Percentiles rank a stretch among this genome's conserved stretches.
Evolutionary conservation across 30 jellyfish, hydroid and myxozoan species (phyloP).

Genomic region (Rhopilema esculentum): DNA sequence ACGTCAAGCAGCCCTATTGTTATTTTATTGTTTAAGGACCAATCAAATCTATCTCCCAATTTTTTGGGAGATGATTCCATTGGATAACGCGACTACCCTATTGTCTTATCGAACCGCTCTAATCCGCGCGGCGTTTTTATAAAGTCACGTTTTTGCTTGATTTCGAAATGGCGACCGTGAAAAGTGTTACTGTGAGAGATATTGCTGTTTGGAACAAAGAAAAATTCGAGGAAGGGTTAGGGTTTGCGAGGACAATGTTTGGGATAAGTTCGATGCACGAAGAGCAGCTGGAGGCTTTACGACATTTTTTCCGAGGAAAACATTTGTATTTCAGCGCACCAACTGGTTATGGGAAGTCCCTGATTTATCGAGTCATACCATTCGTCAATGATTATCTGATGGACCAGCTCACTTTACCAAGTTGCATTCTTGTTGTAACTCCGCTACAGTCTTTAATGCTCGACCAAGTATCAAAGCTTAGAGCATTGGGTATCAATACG

Average conservation of each 20-base stretch:
- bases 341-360: constrained; percentile 63
- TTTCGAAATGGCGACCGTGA: constrained; percentile 59
- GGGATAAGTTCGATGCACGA: constrained; percentile 12
- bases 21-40: neutral
- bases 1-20: neutral
- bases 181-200: neutral
- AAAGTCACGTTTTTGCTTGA: constrained; percentile 42
- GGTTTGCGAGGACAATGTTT: constrained; percentile 4
- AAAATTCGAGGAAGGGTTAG: neutral
- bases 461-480: constrained; percentile 31
- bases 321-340: constrained; percentile 60
- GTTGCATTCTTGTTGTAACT: constrained; percentile 3
- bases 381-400: constrained; percentile 19
- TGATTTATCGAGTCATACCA: constrained; percentile 44
- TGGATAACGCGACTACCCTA: neutral
- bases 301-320: constrained; percentile 25
- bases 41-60: neutral
- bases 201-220: neutral
- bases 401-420: constrained; percentile 6
- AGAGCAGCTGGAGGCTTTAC: neutral
- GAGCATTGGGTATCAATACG: constrained; percentile 16
- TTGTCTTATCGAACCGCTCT: neutral
- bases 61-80: neutral
- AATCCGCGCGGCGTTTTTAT: neutral
- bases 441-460: constrained; percentile 38